A percentile compares a stretch with the other conserved stretches of the same genome.
phyloP scores from a whole-genome alignment of 2,797 vertebrate genomes.

The Typhlichthys subterraneus region DNA sequence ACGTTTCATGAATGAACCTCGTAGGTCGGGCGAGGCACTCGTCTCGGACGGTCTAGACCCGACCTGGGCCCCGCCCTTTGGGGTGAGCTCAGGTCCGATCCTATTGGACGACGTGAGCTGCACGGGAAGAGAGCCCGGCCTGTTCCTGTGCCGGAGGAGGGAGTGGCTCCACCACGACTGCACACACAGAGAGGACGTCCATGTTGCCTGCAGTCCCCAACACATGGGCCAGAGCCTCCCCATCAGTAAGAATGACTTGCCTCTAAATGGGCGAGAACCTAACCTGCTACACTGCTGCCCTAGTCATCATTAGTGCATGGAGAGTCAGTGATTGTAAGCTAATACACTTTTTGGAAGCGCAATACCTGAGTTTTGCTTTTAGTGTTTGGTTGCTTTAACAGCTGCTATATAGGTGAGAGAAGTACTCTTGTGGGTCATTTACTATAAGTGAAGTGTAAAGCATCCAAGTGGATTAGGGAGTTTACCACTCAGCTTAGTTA shows the following conservation, averaged over 20 bases:
- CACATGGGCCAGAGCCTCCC: constrained; percentile 67
- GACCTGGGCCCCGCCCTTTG: constrained; percentile 60
- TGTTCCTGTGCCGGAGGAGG: constrained; percentile 82
- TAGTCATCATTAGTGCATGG: too few species aligned
- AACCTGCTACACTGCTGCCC: too few species aligned
- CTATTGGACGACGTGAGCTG: constrained; percentile 92
- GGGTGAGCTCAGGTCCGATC: constrained; percentile 79
- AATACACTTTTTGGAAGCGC: too few species aligned
- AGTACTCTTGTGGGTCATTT: too few species aligned
- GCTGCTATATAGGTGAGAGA: too few species aligned
- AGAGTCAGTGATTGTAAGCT: too few species aligned
- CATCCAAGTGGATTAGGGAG: too few species aligned
- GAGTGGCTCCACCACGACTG: constrained; percentile 92
- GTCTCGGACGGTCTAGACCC: constrained; percentile 54
- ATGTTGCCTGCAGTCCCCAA: constrained; percentile 80
- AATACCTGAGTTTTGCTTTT: too few species aligned
- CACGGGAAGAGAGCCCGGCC: constrained; percentile 85
- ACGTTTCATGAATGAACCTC: constrained; percentile 1
- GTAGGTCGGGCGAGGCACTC: constrained; percentile 81
- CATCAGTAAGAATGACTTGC: constrained; percentile 73
- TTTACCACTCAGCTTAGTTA: too few species aligned
- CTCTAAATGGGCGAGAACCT: neutral
- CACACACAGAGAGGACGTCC: constrained; percentile 87
- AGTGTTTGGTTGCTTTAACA: too few species aligned
- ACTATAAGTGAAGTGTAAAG: too few species aligned